phyloP scores from a whole-genome alignment of 2,797 vertebrate species.

The Tangara arthus region DNA sequence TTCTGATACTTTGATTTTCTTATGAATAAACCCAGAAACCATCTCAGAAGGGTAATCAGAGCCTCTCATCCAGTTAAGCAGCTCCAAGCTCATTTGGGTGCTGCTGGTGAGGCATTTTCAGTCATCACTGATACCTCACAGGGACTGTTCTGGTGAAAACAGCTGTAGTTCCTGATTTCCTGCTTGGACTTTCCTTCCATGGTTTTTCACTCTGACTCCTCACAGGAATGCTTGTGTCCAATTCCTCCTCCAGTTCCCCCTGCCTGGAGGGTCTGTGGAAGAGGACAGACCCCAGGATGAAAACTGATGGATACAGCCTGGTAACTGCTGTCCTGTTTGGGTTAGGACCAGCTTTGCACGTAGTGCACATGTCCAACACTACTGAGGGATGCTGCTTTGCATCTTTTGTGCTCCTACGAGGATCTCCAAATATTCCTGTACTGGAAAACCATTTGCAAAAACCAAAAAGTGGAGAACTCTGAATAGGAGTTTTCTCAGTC shows the following conservation, averaged over 20 bases:
- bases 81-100: background rate
- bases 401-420: background rate
- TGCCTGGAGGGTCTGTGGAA: background rate
- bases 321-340: background rate
- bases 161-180: background rate
- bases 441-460: background rate
- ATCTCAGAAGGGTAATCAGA: background rate
- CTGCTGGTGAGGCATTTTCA: background rate
- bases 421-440: background rate
- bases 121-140: background rate
- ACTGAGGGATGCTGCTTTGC: background rate
- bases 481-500: background rate
- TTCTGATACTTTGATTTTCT: background rate
- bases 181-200: background rate
- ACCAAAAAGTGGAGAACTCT: background rate
- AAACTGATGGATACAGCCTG: background rate
- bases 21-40: background rate
- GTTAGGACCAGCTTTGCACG: background rate
- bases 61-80: background rate
- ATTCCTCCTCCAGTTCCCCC: rapidly evolving
- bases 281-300: background rate
- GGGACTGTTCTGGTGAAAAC: background rate
- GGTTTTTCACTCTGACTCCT: background rate
- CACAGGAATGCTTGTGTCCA: background rate
- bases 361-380: background rate